Base-by-base conservation (phyloP, 2,797 vertebrate species). In the Mycteria americana region DNA sequence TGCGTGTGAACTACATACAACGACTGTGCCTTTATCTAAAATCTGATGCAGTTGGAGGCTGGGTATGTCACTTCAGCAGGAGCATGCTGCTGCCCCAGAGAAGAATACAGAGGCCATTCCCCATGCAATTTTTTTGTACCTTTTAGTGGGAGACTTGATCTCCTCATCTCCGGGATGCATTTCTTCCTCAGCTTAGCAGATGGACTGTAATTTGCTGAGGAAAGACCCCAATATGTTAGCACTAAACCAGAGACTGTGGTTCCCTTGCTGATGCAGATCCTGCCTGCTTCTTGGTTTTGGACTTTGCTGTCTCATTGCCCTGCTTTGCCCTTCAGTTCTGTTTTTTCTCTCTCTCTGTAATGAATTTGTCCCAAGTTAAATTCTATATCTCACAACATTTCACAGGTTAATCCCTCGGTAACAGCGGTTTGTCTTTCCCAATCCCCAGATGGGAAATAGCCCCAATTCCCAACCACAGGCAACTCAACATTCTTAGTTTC, bases 371-470 rank as follows among this genome's bases (percentile, higher is more conserved):
- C 35, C 8, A 74, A 30, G 35, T 69, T 68, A 41, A 85, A 77
- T 85, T 83, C 62, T 69, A 0, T 51, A 9, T 65, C 46, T 86
- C 1, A 0, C 39, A 70, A 8, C 18, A 50, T 89, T 96, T 96
- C 89, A n/a, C 45, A 73, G 28, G 23, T 70, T 91, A 94, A 84
- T 90, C 39, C 25, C n/a, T 56, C 10, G 6, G 9, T 78, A 72
- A n/a, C 33, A 53, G 65, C 43, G 75, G 41, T 91, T 97, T 60
- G 86, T 21, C 33, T 95, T 96, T 91, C 74, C 64, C 60, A 65
- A 7, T 78, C 24, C n/a, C 56, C 24, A 68, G 59, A 39, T 53
- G 28, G 22, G 28, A 81, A 68, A 69, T 70, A 91, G 53, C 30
- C 51, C 41, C 51, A 41, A 12, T 92, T 92, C 75, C 56, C 46